Conservation (phyloP, 2,113 vertebrate genomes). For the Cephalophus harveyi region DNA sequence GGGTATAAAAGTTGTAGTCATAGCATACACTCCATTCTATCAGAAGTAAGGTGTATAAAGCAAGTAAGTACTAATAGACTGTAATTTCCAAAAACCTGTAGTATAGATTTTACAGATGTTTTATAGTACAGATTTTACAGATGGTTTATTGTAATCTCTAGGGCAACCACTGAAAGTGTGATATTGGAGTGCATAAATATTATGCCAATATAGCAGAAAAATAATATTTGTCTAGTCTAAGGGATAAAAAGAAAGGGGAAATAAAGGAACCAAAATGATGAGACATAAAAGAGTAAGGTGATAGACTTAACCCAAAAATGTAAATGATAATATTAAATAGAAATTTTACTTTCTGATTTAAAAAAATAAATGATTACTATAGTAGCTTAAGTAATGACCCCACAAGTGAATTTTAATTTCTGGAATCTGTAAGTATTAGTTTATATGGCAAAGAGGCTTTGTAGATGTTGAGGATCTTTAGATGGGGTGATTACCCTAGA, state of each 20-base stretch:
- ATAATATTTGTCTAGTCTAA: neutral
- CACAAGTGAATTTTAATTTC: neutral
- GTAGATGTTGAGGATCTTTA: neutral
- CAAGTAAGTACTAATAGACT: conserved; percentile 62
- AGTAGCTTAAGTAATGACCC: neutral
- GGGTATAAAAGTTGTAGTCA: conserved; percentile 76
- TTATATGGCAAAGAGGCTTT: neutral
- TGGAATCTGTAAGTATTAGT: neutral
- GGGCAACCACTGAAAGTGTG: neutral
- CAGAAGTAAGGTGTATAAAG: conserved; percentile 77
- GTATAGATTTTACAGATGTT: neutral
- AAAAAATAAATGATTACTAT: neutral
- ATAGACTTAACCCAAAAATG: neutral
- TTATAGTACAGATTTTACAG: neutral
- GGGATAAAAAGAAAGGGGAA: neutral
- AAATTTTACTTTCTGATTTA: neutral
- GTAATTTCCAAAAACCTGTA: conserved; percentile 71
- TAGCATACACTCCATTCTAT: conserved; percentile 49
- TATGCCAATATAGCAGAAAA: neutral
- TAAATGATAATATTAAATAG: neutral
- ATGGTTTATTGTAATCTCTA: neutral
- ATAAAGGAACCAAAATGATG: neutral
- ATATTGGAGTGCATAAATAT: neutral
- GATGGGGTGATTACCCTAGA: neutral
- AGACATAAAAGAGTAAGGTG: neutral